phyloP scores from a whole-genome alignment of 2,888 invertebrate genomes.

The Drosophila borealis region DNA sequence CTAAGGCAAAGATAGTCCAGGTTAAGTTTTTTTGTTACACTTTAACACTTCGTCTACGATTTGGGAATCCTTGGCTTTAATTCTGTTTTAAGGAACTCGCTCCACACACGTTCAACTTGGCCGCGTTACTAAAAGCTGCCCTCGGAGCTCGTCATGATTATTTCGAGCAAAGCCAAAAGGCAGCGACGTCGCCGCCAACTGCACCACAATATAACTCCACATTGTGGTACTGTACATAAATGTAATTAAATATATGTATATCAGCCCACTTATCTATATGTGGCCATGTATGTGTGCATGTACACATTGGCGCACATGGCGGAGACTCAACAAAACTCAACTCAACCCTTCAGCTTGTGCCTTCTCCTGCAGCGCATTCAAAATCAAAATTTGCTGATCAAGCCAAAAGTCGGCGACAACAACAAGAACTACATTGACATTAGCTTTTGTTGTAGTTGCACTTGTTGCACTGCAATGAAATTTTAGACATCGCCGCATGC shows the following conservation, averaged over 20 bases:
- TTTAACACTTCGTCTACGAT: background rate
- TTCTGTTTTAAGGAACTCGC: constrained; percentile 12
- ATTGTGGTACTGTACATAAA: constrained; percentile 56
- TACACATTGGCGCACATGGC: constrained; percentile 4
- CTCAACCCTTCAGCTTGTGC: background rate
- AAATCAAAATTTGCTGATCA: constrained; percentile 37
- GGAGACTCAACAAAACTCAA: constrained; percentile 27
- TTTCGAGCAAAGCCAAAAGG: constrained; percentile 12
- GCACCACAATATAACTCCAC: constrained; percentile 21
- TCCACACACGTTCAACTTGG: constrained; percentile 47
- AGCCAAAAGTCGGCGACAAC: constrained; percentile 32
- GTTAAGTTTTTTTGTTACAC: background rate
- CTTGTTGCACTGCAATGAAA: constrained; percentile 54
- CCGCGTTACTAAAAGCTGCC: constrained; percentile 42
- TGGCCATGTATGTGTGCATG: background rate
- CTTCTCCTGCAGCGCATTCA: constrained; percentile 28
- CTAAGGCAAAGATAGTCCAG: no score
- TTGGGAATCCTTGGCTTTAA: background rate
- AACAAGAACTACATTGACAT: constrained; percentile 20
- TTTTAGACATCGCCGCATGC: constrained; percentile 36
- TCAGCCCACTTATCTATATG: constrained; percentile 5
- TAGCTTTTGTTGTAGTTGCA: constrained; percentile 37
- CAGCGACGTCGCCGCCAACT: constrained; percentile 35
- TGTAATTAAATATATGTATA: constrained; percentile 50
- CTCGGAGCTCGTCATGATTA: constrained; percentile 18